phyloP scores from a whole-genome alignment of 2,113 vertebrate genomes.

The Phaetusa simplex region DNA sequence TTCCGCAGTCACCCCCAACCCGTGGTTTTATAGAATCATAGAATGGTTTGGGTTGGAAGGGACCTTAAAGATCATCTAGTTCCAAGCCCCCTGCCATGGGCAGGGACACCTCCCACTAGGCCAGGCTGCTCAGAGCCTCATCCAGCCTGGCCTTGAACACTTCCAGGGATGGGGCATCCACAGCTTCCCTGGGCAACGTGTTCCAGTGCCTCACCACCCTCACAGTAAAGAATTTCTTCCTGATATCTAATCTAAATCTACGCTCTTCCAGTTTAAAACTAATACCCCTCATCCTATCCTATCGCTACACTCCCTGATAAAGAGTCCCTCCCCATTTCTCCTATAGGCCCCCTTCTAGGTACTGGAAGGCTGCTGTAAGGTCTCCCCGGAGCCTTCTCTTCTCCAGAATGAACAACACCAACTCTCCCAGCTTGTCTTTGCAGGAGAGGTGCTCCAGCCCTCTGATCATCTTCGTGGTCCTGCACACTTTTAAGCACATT shows the following conservation, averaged over 20 bases:
- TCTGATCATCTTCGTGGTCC: not conserved
- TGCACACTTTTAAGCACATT: fast-evolving
- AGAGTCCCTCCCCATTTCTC: not conserved
- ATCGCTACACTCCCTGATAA: not conserved
- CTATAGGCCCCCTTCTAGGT: not conserved
- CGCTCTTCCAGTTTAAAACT: not conserved
- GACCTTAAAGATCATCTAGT: not conserved
- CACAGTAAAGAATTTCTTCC: not conserved
- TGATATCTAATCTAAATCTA: not conserved
- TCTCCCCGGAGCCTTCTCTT: not conserved
- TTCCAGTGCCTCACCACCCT: not conserved
- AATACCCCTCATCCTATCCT: not conserved
- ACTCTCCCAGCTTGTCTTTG: not conserved
- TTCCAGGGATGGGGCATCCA: not conserved
- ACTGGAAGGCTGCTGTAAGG: no score
- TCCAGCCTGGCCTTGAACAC: not conserved
- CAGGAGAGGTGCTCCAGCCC: not conserved
- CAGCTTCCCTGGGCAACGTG: not conserved
- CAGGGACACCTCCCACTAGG: not conserved
- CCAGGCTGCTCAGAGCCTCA: not conserved
- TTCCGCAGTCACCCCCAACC: not conserved
- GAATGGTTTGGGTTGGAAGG: not conserved
- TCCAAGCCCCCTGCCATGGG: not conserved
- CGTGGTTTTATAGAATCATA: not conserved
- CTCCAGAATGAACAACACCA: not conserved